These are phyloP conservation scores for Ceramica pisi DNA, from an alignment of 2,888 invertebrate genomes.

Conservation along the genomic window DNA sequence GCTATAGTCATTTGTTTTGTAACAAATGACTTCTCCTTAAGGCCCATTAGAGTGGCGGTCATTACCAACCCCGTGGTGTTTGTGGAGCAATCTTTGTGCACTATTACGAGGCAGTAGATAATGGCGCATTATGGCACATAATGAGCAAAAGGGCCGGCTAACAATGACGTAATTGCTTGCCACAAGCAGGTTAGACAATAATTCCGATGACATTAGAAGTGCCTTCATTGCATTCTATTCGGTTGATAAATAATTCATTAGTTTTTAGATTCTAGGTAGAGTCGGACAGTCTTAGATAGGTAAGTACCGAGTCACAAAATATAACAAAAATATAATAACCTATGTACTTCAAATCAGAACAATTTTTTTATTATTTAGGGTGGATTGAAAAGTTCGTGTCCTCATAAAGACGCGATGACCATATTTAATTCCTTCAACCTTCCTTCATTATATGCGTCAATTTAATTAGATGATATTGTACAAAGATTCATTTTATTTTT, in stretches of 20 bases:
- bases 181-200: not conserved
- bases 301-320: no score
- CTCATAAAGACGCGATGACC: no score
- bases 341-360: no score
- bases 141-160: conserved; percentile 21
- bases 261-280: not conserved
- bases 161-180: not conserved
- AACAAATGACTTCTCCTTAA: conserved; percentile 48
- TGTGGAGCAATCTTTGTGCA: conserved; percentile 57
- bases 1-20: no score
- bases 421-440: no score
- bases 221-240: not conserved
- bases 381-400: no score
- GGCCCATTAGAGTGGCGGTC: conserved; percentile 8
- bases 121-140: conserved; percentile 20
- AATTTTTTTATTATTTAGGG: no score
- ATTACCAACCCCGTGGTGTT: conserved; percentile 47
- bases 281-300: no score
- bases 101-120: conserved; percentile 40
- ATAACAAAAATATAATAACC: no score
- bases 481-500: no score
- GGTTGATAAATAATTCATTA: not conserved
- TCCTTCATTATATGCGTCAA: no score
- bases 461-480: no score
- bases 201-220: not conserved